phyloP scores from a whole-genome alignment of 2,888 invertebrate species.

The Aethes cnicana region DNA sequence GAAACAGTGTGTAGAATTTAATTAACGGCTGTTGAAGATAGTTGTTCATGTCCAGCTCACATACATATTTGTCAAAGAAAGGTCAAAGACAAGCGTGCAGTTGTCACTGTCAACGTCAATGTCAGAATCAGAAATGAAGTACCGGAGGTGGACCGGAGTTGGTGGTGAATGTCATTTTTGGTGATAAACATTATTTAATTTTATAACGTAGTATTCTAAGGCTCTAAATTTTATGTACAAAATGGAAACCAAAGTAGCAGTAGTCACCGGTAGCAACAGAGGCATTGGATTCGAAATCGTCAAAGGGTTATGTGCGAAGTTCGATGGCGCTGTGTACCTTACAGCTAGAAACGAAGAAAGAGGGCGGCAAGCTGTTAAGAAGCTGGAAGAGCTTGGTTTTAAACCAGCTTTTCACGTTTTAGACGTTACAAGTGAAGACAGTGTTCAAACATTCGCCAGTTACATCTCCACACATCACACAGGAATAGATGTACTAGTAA shows the following conservation, averaged over 20 bases:
- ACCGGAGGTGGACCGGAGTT: conserved; percentile 41
- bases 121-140: conserved; percentile 40
- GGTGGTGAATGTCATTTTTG: conserved; percentile 46
- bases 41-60: neutral
- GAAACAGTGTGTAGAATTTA: too few relatives aligned
- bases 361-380: conserved; percentile 84
- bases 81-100: neutral
- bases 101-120: conserved; percentile 6
- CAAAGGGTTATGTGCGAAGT: conserved; percentile 84
- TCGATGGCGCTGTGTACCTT: conserved; percentile 87
- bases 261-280: conserved; percentile 74
- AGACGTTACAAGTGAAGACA: conserved; percentile 85
- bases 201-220: conserved; percentile 56
- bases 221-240: conserved; percentile 64
- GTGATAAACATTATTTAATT: conserved; percentile 54
- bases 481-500: conserved; percentile 88
- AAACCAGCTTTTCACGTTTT: conserved; percentile 86
- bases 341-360: conserved; percentile 85
- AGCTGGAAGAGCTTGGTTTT: conserved; percentile 81
- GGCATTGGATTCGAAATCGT: conserved; percentile 77
- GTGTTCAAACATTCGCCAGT: conserved; percentile 82
- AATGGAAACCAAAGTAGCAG: conserved; percentile 80
- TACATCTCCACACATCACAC: conserved; percentile 83
- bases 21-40: neutral
- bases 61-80: neutral